These are phyloP conservation scores for Pelodytes ibericus DNA, from an alignment of 2,797 vertebrate genomes.

Conservation along the genomic window DNA sequence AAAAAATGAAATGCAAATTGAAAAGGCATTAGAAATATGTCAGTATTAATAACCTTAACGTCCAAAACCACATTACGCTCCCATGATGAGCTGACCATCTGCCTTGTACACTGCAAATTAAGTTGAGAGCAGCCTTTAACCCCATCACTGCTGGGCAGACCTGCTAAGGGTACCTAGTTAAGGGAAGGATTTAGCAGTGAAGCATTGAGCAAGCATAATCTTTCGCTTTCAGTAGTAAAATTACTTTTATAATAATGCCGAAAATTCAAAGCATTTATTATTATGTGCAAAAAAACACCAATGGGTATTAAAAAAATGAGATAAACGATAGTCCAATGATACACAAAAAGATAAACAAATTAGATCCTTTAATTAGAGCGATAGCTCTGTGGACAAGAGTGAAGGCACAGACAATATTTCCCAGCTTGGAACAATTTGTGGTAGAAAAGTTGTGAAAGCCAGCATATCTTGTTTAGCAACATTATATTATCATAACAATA, in stretches of 20 bases:
- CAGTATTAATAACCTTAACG: slow-evolving; percentile 54
- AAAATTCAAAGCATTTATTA: background rate
- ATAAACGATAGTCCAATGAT: no score
- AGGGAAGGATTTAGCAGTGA: background rate
- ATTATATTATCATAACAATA: slow-evolving; percentile 26
- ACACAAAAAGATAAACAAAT: background rate
- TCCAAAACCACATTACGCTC: slow-evolving; percentile 40
- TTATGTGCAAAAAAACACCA: background rate
- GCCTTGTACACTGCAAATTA: slow-evolving; percentile 43
- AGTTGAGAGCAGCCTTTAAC: slow-evolving; percentile 38
- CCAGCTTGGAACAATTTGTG: slow-evolving; percentile 10
- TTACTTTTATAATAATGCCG: background rate
- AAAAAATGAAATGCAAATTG: slow-evolving; percentile 52
- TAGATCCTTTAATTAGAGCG: background rate
- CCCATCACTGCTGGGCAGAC: slow-evolving; percentile 2
- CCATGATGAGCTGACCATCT: slow-evolving; percentile 53
- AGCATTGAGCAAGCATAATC: background rate
- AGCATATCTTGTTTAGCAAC: background rate
- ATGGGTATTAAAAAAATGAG: no score
- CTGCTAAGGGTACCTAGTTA: background rate
- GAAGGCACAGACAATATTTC: background rate
- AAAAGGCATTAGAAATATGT: slow-evolving; percentile 54
- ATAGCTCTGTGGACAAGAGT: background rate
- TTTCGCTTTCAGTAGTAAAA: background rate
- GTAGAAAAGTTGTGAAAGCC: slow-evolving; percentile 10